Percentiles rank a stretch among this genome's conserved stretches.
These are phyloP conservation scores for Saimiri boliviensis DNA, from an alignment of 2,113 vertebrate genomes.

Conservation along the genomic window DNA sequence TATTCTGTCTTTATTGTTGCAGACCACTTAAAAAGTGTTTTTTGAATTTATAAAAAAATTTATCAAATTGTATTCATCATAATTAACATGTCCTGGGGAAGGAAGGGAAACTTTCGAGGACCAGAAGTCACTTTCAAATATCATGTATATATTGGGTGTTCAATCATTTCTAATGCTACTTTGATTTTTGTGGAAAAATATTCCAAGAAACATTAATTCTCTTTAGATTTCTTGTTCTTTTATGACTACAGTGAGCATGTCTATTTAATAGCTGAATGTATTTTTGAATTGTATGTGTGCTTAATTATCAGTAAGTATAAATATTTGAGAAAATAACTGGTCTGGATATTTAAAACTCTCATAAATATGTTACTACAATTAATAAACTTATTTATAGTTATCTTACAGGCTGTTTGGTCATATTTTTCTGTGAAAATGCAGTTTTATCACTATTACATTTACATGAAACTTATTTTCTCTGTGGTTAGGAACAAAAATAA, in stretches of 20 bases:
- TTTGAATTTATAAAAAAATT: not conserved
- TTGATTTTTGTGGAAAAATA: conserved; percentile 39
- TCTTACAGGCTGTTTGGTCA: not conserved
- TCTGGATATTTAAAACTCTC: conserved; percentile 31
- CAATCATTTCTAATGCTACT: not conserved
- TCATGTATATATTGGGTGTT: not conserved
- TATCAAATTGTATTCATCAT: not conserved
- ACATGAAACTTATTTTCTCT: not conserved
- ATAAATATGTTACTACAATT: conserved; percentile 28
- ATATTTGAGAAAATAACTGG: conserved; percentile 40
- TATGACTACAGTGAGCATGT: not conserved
- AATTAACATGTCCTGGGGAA: not conserved
- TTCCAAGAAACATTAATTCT: conserved; percentile 1
- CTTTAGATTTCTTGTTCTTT: conserved; percentile 2
- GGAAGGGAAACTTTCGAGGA: not conserved
- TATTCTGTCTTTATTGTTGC: not conserved
- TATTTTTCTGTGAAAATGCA: not conserved
- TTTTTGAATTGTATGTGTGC: conserved; percentile 12
- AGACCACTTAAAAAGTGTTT: not conserved
- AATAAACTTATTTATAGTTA: conserved; percentile 60
- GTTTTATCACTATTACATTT: not conserved
- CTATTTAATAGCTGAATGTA: not conserved
- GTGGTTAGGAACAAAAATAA: not conserved
- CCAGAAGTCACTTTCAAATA: not conserved
- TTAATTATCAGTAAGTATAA: conserved; percentile 44